phyloP scores from a whole-genome alignment of 2,888 invertebrate species.

The Flabesymbios commensalis region DNA sequence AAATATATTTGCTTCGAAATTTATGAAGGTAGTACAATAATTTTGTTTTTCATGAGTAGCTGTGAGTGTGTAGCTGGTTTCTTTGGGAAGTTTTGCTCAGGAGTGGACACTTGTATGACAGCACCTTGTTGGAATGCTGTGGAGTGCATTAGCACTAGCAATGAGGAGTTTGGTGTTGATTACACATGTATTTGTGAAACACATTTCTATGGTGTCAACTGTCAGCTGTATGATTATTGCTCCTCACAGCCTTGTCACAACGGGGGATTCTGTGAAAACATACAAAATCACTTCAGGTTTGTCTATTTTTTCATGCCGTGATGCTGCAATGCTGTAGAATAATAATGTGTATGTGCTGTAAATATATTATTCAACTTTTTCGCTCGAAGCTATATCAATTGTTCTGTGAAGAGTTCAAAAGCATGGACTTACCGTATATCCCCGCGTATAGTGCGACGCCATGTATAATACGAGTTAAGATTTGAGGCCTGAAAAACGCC shows the following conservation, averaged over 20 bases:
- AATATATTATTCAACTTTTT: too few relatives aligned
- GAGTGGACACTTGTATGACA: conserved; percentile 14
- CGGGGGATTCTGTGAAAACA: conserved; percentile 15
- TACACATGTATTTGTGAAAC: conserved; percentile 24
- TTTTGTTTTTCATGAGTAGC: too few relatives aligned
- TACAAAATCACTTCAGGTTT: not conserved
- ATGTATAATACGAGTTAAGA: too few relatives aligned
- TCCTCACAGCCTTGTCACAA: conserved; percentile 19
- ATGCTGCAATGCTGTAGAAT: too few relatives aligned
- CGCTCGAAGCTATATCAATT: too few relatives aligned
- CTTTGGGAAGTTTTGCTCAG: conserved; percentile 18
- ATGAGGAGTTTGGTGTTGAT: conserved; percentile 7
- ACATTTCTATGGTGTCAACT: conserved; percentile 22
- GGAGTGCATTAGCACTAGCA: conserved; percentile 18
- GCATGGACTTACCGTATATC: too few relatives aligned
- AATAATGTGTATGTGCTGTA: too few relatives aligned
- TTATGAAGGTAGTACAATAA: too few relatives aligned
- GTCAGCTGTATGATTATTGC: conserved; percentile 19
- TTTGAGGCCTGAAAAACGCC: too few relatives aligned
- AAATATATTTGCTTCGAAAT: too few relatives aligned
- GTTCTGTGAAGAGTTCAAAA: too few relatives aligned
- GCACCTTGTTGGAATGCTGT: conserved; percentile 23
- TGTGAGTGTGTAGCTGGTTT: conserved; percentile 25
- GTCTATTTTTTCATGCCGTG: not conserved
- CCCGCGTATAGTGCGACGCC: too few relatives aligned